A percentile compares a stretch with the other conserved stretches of the same genome.
phyloP scores from a whole-genome alignment of 2,888 invertebrate genomes.

The Hyppa rectilinea region DNA sequence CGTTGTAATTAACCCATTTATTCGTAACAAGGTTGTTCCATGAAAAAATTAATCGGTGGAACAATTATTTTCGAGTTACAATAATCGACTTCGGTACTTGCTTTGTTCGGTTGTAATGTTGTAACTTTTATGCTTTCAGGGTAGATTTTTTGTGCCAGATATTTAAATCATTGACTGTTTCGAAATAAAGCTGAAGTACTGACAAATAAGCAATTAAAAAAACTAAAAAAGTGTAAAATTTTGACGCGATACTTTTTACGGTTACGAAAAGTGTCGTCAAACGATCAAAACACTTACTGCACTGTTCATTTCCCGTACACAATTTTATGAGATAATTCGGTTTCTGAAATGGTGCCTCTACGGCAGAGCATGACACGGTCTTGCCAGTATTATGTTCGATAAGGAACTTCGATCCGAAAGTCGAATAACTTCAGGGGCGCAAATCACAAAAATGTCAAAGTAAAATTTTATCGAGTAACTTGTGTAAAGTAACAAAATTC shows the following conservation, averaged over 20 bases:
- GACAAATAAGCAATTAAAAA: too few species aligned
- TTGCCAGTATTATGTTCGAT: too few species aligned
- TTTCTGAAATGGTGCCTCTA: too few species aligned
- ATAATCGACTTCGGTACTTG: constrained; percentile 24
- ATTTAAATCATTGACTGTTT: background rate
- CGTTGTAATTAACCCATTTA: constrained; percentile 69
- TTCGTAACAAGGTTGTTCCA: constrained; percentile 57
- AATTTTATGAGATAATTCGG: too few species aligned
- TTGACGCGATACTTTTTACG: too few species aligned
- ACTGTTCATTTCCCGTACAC: too few species aligned
- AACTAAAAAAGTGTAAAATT: too few species aligned
- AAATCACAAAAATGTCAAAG: background rate
- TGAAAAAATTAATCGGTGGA: constrained; percentile 53
- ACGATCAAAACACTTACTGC: too few species aligned
- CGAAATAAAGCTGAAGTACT: background rate
- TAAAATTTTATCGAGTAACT: constrained; percentile 18
- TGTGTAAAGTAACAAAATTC: constrained; percentile 21
- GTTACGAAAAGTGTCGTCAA: too few species aligned
- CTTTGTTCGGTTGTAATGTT: constrained; percentile 26
- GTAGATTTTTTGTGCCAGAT: background rate
- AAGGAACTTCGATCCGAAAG: too few species aligned
- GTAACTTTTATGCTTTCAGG: constrained; percentile 9
- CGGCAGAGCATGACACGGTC: too few species aligned
- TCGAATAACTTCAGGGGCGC: too few species aligned
- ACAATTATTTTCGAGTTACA: constrained; percentile 59